These are phyloP conservation scores for Aspidiotus rigidus DNA, from an alignment of 2,888 invertebrate genomes.

Conservation along the genomic window DNA sequence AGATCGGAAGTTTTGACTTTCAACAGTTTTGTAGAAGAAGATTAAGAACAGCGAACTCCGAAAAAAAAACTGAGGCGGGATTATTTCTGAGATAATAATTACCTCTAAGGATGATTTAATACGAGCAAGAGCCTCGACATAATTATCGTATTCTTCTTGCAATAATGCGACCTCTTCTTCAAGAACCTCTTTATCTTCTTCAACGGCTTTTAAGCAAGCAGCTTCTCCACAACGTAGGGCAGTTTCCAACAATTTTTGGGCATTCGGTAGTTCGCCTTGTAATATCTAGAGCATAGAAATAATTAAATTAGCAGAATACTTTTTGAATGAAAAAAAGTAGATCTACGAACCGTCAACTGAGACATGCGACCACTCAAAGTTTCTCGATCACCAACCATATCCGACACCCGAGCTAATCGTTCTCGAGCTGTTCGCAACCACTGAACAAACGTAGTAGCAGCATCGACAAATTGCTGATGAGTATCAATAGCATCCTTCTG, in stretches of 20 bases:
- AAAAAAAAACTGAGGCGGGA: not conserved
- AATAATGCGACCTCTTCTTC: constrained; percentile 83
- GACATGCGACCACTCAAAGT: constrained; percentile 75
- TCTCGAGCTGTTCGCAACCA: constrained; percentile 91
- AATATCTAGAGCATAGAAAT: constrained; percentile 48
- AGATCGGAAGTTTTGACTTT: too few species aligned
- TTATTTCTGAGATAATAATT: not conserved
- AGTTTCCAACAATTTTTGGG: constrained; percentile 70
- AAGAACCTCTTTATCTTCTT: constrained; percentile 78
- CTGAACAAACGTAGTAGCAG: constrained; percentile 80
- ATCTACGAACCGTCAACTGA: constrained; percentile 54
- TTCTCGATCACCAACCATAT: constrained; percentile 86
- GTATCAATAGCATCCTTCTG: constrained; percentile 83
- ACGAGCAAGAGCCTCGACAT: constrained; percentile 64
- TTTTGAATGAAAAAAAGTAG: not conserved
- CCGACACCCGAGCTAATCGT: constrained; percentile 79
- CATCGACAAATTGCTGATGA: constrained; percentile 84
- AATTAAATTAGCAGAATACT: not conserved
- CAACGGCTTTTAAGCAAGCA: constrained; percentile 74
- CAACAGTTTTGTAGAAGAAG: not conserved
- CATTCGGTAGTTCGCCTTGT: constrained; percentile 71
- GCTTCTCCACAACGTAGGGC: constrained; percentile 76
- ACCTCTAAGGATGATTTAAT: constrained; percentile 71
- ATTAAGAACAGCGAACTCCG: not conserved
- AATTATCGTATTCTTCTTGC: constrained; percentile 81